Conservation (phyloP, 2,888 invertebrate genomes). For the Caenorhabditis angaria region DNA sequence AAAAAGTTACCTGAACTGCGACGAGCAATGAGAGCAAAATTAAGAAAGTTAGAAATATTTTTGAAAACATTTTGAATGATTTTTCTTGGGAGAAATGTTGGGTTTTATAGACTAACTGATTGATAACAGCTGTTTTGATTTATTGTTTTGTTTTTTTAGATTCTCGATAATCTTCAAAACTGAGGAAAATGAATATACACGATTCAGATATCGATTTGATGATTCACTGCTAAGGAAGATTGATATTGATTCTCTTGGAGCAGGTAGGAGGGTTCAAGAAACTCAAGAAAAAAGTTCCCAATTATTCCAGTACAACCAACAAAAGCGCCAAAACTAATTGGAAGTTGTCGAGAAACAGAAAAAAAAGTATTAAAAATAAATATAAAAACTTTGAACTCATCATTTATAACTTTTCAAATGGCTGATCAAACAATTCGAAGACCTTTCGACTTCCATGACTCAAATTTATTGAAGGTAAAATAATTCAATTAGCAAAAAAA, state of each 20-base stretch:
- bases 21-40: not conserved
- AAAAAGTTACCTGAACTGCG: not conserved
- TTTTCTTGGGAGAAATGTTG: not conserved
- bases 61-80: not conserved
- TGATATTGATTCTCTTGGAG: constrained; percentile 29
- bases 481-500: too few species aligned
- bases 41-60: not conserved
- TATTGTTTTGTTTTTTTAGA: constrained; percentile 15
- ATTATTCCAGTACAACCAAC: constrained; percentile 5
- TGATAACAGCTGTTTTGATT: not conserved
- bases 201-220: constrained; percentile 25
- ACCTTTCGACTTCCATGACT: constrained; percentile 19
- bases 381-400: constrained; percentile 13
- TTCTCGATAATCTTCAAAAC: constrained; percentile 36
- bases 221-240: constrained; percentile 28
- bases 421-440: constrained; percentile 33
- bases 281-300: not conserved
- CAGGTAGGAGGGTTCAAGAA: not conserved
- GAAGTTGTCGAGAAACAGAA: constrained; percentile 26
- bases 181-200: constrained; percentile 18
- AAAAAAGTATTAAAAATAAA: constrained; percentile 29
- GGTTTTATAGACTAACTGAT: not conserved
- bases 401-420: constrained; percentile 22
- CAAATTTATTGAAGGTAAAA: too few species aligned
- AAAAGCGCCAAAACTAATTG: constrained; percentile 19